Evolutionary conservation across 2,888 invertebrate species (phyloP), one percentile per base, ranked within the genome.

Genomic region (Nephrotoma guestfalica): DNA sequence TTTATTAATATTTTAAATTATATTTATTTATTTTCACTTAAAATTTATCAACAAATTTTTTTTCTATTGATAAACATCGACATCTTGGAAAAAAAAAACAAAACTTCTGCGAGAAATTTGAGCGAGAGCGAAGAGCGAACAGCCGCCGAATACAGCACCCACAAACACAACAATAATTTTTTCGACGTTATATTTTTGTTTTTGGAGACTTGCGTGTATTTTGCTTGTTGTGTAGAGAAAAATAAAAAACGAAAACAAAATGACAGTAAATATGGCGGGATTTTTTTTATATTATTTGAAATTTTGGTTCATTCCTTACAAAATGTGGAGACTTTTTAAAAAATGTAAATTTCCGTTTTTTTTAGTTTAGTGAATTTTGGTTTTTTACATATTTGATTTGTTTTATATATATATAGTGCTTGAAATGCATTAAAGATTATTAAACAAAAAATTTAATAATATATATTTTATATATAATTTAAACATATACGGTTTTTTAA

Each of bases 31-130:
- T 30, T 84, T 84, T 41, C 42, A 84, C 42, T 41, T n/a, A 47
- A 47, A 15, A 15, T 84, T 84, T 42, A 84, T 84, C 84, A 84
- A 84, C 84, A 84, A 84, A n/a, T 41, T 41, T 84, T 84, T 84
- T 42, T 84, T 84, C 6, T 84, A 84, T 84, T 84, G 84, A 84
- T 84, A 84, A 84, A 84, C 84, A 84, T 84, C 84, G 84, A 84
- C 84, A 84, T 84, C 84, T 84, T 84, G 84, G 15, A 84, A 71
- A 71, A 51, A 57, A 57, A 71, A 71, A 71, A 71, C 71, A 47
- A 47, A 13, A 13, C 13, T 71, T 71, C 9, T 71, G 71, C 71
- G 71, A 71, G 71, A 71, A 71, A 43, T 9, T 30, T 9, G 9
- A 71, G 57, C 18, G 71, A 57, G 30, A 71, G 71, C 18, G 71